Percentiles rank a stretch among this genome's conserved stretches.
Evolutionary conservation across 2,113 vertebrate species (phyloP).

Genomic region (Gymnarchus niloticus): DNA sequence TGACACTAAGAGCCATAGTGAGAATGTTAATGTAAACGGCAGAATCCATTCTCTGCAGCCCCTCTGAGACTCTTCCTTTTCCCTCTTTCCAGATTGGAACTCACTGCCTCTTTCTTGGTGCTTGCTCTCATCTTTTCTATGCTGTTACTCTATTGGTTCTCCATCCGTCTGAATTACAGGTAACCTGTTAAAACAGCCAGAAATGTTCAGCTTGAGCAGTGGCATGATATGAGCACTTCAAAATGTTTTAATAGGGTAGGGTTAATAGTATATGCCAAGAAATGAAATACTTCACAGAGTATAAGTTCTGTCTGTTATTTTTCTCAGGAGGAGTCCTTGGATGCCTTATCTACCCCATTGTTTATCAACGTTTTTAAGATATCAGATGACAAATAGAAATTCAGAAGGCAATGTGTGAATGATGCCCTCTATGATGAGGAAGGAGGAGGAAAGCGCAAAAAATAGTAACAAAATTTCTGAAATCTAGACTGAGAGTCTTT

Average conservation of each 20-base stretch:
- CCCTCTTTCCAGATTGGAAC: not conserved
- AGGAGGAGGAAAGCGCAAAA: not conserved
- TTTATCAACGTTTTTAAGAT: not conserved
- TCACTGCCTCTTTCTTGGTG: not conserved
- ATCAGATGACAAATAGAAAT: not conserved
- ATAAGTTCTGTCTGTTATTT: not conserved
- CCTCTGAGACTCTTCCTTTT: not conserved
- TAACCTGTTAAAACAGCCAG: not conserved
- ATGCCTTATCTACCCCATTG: not conserved
- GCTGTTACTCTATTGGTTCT: not conserved
- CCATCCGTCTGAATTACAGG: not conserved
- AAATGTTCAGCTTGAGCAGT: not conserved
- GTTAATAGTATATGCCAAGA: not conserved
- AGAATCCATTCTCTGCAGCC: not conserved
- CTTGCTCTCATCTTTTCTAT: not conserved
- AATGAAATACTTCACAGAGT: not conserved
- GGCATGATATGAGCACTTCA: not conserved
- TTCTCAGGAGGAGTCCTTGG: not conserved
- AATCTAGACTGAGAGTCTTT: not conserved
- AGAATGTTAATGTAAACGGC: not conserved
- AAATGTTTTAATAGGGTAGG: not conserved
- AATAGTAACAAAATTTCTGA: not conserved
- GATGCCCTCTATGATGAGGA: not conserved
- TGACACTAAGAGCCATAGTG: not conserved
- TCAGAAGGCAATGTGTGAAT: not conserved